These are phyloP conservation scores for Oxygymnocypris stewartii DNA, from an alignment of 2,113 vertebrate genomes.

Conservation along the genomic window DNA sequence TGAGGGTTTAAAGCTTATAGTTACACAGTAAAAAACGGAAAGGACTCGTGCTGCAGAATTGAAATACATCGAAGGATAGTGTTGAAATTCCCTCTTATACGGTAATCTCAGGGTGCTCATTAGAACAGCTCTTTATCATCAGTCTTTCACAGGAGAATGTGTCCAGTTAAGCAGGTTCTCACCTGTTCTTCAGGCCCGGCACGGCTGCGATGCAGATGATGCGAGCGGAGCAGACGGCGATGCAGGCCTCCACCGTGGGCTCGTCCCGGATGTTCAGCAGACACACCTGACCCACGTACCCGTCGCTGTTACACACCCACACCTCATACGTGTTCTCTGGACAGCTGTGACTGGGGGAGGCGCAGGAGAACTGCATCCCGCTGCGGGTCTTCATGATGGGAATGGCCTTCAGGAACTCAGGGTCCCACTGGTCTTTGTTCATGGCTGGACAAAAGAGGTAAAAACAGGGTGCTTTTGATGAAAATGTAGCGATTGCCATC, in stretches of 20 bases:
- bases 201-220: constrained; percentile 97
- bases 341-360: constrained; percentile 91
- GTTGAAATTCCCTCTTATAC: too few relatives aligned
- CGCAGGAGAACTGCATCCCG: constrained; percentile 99
- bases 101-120: background rate
- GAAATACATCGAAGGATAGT: too few relatives aligned
- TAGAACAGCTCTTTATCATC: too few relatives aligned
- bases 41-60: too few relatives aligned
- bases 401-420: constrained; percentile 97
- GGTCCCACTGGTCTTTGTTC: constrained; percentile 95
- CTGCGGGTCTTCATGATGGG: constrained; percentile 99
- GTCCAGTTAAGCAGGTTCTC: constrained; percentile 24
- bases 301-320: constrained; percentile 98
- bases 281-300: constrained; percentile 97
- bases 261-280: constrained; percentile 91
- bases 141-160: background rate
- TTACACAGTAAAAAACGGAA: too few relatives aligned
- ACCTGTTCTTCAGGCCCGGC: constrained; percentile 85
- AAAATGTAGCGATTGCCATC: too few relatives aligned
- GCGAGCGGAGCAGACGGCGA: constrained; percentile 93
- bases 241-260: constrained; percentile 96
- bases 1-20: too few relatives aligned
- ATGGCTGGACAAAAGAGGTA: constrained; percentile 75
- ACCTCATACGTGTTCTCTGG: constrained; percentile 89
- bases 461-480: background rate